These are phyloP conservation scores for Cheilosia vernalis DNA, from an alignment of 2,888 invertebrate species.

Conservation along the genomic window DNA sequence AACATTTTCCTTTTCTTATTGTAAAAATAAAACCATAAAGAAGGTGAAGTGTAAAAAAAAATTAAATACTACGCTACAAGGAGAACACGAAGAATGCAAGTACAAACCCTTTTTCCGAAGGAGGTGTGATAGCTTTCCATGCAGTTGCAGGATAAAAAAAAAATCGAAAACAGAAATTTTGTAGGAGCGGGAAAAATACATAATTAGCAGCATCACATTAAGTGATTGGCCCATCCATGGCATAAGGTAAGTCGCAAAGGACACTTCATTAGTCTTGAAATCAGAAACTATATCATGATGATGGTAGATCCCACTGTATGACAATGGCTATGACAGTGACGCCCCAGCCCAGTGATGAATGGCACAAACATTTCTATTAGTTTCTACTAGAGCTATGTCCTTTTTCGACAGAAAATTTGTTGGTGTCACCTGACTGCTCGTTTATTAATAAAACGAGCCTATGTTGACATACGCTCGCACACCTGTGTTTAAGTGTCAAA, in stretches of 20 bases:
- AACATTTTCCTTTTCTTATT: slow-evolving; percentile 13
- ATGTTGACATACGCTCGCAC: slow-evolving; percentile 40
- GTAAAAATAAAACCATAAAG: slow-evolving; percentile 27
- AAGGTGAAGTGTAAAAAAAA: slow-evolving; percentile 26
- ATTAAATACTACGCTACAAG: background rate
- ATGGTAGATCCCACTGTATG: slow-evolving; percentile 1
- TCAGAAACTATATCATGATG: slow-evolving; percentile 14
- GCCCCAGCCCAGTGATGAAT: slow-evolving; percentile 8
- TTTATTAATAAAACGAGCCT: slow-evolving; percentile 24
- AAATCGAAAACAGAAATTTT: background rate
- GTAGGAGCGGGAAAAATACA: background rate
- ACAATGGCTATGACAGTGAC: background rate
- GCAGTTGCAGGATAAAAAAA: background rate
- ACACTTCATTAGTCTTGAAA: slow-evolving; percentile 50
- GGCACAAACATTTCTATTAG: slow-evolving; percentile 38
- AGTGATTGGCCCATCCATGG: slow-evolving; percentile 25
- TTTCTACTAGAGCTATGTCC: background rate
- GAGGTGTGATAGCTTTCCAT: too few relatives aligned
- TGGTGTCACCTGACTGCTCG: slow-evolving; percentile 3
- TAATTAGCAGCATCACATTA: slow-evolving; percentile 5
- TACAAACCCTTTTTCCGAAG: too few relatives aligned
- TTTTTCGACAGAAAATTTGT: background rate
- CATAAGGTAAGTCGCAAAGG: slow-evolving; percentile 34
- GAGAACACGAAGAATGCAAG: too few relatives aligned
- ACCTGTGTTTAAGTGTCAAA: slow-evolving; percentile 52